These are phyloP conservation scores for Presbytis comata DNA, from an alignment of 2,797 vertebrate species.

Conservation along the genomic window DNA sequence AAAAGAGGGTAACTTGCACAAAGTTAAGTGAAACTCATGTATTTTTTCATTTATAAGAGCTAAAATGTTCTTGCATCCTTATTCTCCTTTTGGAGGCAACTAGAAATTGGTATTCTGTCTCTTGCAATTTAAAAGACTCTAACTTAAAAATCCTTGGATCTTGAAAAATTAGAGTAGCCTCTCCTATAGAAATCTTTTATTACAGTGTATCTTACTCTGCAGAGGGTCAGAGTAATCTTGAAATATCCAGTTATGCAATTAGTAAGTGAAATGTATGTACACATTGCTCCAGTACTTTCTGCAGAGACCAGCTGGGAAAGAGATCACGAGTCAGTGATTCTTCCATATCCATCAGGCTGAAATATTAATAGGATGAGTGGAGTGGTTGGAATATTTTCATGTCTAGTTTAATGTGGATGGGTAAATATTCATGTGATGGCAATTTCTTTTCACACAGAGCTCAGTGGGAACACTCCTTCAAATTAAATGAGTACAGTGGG, in stretches of 20 bases:
- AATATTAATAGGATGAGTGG: conserved; percentile 54
- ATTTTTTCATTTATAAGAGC: background rate
- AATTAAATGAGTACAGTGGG: conserved; percentile 46
- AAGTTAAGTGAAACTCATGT: background rate
- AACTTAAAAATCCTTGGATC: background rate
- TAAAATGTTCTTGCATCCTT: background rate
- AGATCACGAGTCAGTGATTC: conserved; percentile 26
- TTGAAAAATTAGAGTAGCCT: background rate
- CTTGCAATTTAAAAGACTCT: conserved; percentile 20
- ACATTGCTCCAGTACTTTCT: background rate
- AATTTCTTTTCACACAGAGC: conserved; percentile 43
- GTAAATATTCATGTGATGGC: conserved; percentile 62
- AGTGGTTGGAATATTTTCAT: conserved; percentile 49
- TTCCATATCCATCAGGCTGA: background rate
- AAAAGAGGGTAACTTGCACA: background rate
- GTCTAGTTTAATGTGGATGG: conserved; percentile 55
- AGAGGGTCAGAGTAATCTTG: conserved; percentile 22
- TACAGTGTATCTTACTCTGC: background rate
- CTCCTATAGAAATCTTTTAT: background rate
- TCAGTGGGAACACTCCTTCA: conserved; percentile 47
- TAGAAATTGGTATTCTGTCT: background rate
- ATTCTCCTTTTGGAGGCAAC: background rate
- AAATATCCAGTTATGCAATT: background rate
- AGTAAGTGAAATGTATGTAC: background rate
- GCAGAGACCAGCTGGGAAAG: background rate